phyloP scores from a whole-genome alignment of 2,797 vertebrate species.

The Thaleichthys pacificus region DNA sequence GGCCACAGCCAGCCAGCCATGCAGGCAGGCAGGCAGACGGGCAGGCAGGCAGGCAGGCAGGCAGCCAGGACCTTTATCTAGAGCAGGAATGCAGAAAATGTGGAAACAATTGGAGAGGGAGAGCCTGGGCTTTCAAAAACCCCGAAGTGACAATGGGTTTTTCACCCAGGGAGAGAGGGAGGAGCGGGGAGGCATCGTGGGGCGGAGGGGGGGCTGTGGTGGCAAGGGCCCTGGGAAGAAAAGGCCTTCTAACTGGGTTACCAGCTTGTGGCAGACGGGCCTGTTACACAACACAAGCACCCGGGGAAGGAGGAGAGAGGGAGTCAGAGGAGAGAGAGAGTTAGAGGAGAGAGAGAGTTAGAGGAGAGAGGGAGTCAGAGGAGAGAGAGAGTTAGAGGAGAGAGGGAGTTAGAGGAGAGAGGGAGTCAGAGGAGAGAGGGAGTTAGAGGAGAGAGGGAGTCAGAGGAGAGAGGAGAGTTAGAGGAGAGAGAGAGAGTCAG shows the following conservation, averaged over 20 bases:
- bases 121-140: conserved; percentile 72
- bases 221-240: conserved; percentile 52
- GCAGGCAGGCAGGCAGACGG: background rate
- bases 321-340: conserved; percentile 31
- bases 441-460: conserved; percentile 26
- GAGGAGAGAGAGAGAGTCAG: no score
- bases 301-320: conserved; percentile 52
- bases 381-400: no score
- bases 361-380: background rate
- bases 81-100: conserved; percentile 84
- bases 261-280: conserved; percentile 68
- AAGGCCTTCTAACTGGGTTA: conserved; percentile 76
- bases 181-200: background rate
- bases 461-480: no score
- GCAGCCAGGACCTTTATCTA: conserved; percentile 74
- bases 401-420: background rate
- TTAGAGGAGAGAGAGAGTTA: conserved; percentile 7
- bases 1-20: background rate
- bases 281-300: conserved; percentile 72
- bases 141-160: conserved; percentile 76
- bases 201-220: conserved; percentile 47
- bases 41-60: conserved; percentile 41
- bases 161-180: conserved; percentile 60
- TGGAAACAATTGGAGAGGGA: conserved; percentile 77
- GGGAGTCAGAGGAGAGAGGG: conserved; percentile 25